Conservation (phyloP, 2,888 invertebrate species). For the Magallana nippona region DNA sequence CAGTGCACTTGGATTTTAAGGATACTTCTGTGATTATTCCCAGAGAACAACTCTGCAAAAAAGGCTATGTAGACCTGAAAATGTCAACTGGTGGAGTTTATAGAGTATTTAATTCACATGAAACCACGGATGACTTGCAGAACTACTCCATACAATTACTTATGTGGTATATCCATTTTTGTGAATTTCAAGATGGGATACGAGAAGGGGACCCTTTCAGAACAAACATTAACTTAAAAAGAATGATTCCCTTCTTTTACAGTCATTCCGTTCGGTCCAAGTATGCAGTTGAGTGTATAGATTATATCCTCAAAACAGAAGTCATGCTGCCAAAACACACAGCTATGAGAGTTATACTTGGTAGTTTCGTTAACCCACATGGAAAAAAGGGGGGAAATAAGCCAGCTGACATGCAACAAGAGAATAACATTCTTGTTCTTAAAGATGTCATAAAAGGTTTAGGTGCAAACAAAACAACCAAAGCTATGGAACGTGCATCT, state of each 20-base stretch:
- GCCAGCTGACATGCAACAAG: conserved; percentile 40
- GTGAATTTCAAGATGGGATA: conserved; percentile 43
- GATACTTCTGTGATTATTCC: conserved; percentile 8
- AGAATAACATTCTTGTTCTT: conserved; percentile 46
- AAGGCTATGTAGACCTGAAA: conserved; percentile 14
- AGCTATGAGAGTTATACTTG: no score
- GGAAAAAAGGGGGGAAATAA: no score
- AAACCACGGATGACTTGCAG: conserved; percentile 35
- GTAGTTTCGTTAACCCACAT: no score
- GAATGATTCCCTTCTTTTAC: conserved; percentile 50
- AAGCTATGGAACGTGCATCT: conserved; percentile 40
- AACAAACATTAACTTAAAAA: conserved; percentile 41
- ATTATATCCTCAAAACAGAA: no score
- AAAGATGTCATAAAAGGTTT: conserved; percentile 45
- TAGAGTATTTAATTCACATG: background rate
- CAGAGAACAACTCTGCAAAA: conserved; percentile 11
- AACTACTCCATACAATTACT: conserved; percentile 42
- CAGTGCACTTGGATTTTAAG: background rate
- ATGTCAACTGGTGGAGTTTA: background rate
- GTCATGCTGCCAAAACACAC: no score
- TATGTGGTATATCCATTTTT: conserved; percentile 44
- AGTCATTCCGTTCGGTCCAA: conserved; percentile 47
- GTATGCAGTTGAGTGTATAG: conserved; percentile 50
- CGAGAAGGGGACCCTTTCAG: conserved; percentile 47
- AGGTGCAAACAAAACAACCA: conserved; percentile 52